Evolutionary conservation across 2,888 invertebrate species (phyloP).

Genomic region (Onthophagus sagittarius): DNA sequence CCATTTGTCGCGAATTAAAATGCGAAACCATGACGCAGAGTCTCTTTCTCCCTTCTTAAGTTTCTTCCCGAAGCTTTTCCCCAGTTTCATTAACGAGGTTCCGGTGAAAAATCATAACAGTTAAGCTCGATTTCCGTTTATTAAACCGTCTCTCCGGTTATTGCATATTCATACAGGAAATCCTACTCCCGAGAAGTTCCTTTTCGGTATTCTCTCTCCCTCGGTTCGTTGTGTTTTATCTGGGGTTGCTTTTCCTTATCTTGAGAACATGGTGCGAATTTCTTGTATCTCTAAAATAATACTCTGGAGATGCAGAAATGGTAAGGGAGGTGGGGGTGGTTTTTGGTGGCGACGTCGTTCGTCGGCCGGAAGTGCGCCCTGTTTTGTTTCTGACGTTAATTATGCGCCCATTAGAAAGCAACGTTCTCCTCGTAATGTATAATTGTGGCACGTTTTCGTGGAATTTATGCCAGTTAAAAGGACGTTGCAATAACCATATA

Average conservation of each 20-base stretch:
- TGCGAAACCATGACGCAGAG: background rate
- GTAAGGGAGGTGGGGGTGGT: no score
- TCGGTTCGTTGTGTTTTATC: background rate
- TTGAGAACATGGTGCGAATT: background rate
- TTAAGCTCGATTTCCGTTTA: constrained; percentile 5
- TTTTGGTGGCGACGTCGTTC: background rate
- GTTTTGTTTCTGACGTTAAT: background rate
- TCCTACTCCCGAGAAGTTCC: background rate
- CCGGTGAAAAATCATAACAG: constrained; percentile 9
- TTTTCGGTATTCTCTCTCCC: background rate
- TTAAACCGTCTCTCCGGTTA: background rate
- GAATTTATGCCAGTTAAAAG: background rate
- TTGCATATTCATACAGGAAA: constrained; percentile 11
- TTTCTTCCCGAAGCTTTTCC: background rate
- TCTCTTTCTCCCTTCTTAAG: background rate
- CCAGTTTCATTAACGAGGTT: constrained; percentile 4
- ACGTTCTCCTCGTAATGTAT: background rate
- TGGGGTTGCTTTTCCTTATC: background rate
- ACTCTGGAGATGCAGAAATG: background rate
- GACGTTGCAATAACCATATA: background rate
- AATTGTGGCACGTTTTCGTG: background rate
- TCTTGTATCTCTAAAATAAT: constrained; percentile 7
- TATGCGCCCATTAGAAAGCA: background rate
- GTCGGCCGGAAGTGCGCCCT: background rate
- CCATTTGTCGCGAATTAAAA: constrained; percentile 15